Evolutionary conservation across 2,797 vertebrate genomes (phyloP), one percentile per base, ranked within the genome.

Genomic region (Poecilia picta): DNA sequence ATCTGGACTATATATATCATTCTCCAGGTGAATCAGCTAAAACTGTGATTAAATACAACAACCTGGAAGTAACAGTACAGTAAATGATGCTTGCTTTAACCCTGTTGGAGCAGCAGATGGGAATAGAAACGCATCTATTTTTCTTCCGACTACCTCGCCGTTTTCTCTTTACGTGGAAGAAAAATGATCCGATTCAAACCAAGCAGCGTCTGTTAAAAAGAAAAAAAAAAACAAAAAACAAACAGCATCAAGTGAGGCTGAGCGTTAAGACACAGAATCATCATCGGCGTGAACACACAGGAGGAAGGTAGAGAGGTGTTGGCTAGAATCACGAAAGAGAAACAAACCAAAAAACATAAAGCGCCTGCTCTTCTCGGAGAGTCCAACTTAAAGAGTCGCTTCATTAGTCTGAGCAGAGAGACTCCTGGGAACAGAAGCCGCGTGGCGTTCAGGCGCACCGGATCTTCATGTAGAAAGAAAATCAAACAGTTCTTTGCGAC

Each of bases 201-300:
- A 62, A 94, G 76, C 86, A 84, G 83, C 53, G 33, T 82, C 85
- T 85, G 91, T 93, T 93, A 94, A 93, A 95, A 93, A 94, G 83
- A 36, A 93, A 94, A 92, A 91, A 93, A 94, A 84, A 87, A 86
- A 94, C 0, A 1, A 51, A 51, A 41, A 2, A 7, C 41, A 6
- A 23, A 93, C 92, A 91, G 78, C 86, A 81, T 68, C 77, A 85
- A 79, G 84, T 81, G 86, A 93, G 92, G 91, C 88, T 66, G 88
- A 89, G 90, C 76, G 84, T 91, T 91, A 93, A 92, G 90, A 94
- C 91, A 89, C 73, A 77, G 70, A 77, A 70, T 81, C 66, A 20
- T 53, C 72, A 16, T 66, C 15, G 3, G 57, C 43, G 43, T 78
- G 75, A 73, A 79, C 46, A 78, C 76, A 90, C 59, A 72, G 64